Conservation (phyloP, 1,140 invertebrate genomes). For the Rhagoletis pomonella region DNA sequence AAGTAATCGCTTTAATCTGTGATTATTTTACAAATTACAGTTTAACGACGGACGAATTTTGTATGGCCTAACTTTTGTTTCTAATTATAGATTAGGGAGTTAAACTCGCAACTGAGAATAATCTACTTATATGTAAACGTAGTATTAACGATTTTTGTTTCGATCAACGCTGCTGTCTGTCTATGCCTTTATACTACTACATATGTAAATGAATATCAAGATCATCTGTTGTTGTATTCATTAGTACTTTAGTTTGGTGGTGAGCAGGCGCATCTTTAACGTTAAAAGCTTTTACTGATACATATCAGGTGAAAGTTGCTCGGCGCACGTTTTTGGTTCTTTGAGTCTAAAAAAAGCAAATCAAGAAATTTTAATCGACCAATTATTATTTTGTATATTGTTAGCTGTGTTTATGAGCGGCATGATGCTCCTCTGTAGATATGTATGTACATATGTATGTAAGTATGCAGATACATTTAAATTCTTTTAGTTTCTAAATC, state of each 20-base stretch:
- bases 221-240: conserved; percentile 7
- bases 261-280: not conserved
- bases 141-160: too few species aligned
- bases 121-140: too few species aligned
- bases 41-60: too few species aligned
- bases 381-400: not conserved
- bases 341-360: not conserved
- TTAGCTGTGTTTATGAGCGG: conserved; percentile 2
- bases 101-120: too few species aligned
- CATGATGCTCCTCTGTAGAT: not conserved
- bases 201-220: not conserved
- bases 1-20: too few species aligned
- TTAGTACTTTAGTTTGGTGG: not conserved
- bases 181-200: too few species aligned
- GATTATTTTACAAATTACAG: too few species aligned
- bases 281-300: not conserved
- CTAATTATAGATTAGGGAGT: too few species aligned
- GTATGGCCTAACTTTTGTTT: too few species aligned
- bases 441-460: not conserved
- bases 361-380: not conserved
- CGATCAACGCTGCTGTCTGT: too few species aligned
- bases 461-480: not conserved
- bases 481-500: not conserved
- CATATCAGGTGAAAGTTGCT: conserved; percentile 24
- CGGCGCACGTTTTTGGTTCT: not conserved